Percentiles rank a stretch among this genome's conserved stretches.
These are phyloP conservation scores for Acheta domesticus DNA, from an alignment of 2,888 invertebrate genomes.

Conservation along the genomic window DNA sequence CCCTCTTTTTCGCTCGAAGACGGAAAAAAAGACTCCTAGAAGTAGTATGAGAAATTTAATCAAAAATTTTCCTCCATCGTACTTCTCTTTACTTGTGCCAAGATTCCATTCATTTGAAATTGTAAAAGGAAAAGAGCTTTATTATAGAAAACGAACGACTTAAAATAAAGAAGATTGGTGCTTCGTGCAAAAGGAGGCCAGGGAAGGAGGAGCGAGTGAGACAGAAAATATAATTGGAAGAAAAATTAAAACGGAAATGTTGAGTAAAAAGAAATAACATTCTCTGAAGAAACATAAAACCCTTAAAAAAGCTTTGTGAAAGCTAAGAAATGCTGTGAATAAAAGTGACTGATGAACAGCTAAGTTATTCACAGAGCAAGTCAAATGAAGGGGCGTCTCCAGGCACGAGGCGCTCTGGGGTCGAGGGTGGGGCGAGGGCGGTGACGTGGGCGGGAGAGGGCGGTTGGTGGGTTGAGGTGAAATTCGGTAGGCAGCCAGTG, in stretches of 20 bases:
- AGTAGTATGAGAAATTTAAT: conserved; percentile 36
- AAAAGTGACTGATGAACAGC: conserved; percentile 6
- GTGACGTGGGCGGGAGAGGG: too few species aligned
- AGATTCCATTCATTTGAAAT: conserved; percentile 36
- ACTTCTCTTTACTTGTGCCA: conserved; percentile 27
- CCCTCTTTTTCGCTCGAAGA: conserved; percentile 27
- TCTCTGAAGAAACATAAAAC: conserved; percentile 19
- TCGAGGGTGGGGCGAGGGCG: too few species aligned
- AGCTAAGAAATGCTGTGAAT: neutral
- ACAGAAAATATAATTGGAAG: conserved; percentile 34
- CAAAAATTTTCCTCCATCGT: conserved; percentile 34
- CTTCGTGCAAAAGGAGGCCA: conserved; percentile 32
- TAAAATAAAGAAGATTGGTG: conserved; percentile 36
- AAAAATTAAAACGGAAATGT: conserved; percentile 36
- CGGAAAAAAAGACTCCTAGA: conserved; percentile 30
- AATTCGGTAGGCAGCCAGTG: too few species aligned
- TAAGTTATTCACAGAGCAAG: neutral
- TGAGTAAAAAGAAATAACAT: conserved; percentile 30
- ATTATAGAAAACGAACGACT: conserved; percentile 35
- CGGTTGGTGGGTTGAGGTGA: too few species aligned
- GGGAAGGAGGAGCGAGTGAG: conserved; percentile 21
- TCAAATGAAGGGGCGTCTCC: neutral
- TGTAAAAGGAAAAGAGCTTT: conserved; percentile 35
- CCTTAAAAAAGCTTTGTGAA: conserved; percentile 4
- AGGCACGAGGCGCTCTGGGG: too few species aligned